Conservation (phyloP, 2,797 vertebrate genomes). For the Podarcis lilfordi region DNA sequence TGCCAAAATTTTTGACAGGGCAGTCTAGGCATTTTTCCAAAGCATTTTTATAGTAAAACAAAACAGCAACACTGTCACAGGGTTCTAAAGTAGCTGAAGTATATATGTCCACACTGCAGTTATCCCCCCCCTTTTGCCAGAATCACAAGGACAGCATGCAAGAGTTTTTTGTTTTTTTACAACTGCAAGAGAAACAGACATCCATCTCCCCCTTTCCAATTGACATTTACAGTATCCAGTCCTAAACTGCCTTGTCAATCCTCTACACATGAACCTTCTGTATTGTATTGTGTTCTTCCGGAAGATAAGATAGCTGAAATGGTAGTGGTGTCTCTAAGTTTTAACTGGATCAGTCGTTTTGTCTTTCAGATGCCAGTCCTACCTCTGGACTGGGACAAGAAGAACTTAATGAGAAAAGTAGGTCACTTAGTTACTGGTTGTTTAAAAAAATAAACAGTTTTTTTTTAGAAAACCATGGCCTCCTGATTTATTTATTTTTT, state of each 20-base stretch:
- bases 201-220: too few relatives aligned
- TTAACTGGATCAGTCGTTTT: background rate
- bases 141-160: background rate
- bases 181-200: background rate
- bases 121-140: too few relatives aligned
- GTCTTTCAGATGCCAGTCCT: constrained; percentile 18
- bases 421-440: constrained; percentile 16
- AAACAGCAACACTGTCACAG: background rate
- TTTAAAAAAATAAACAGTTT: background rate
- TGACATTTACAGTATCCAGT: background rate
- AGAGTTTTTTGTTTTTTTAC: background rate
- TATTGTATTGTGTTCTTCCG: background rate
- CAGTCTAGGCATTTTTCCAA: background rate
- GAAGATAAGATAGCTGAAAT: background rate
- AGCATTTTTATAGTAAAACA: background rate
- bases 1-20: background rate
- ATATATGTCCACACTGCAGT: background rate
- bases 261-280: background rate
- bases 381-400: constrained; percentile 35
- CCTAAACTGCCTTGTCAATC: background rate
- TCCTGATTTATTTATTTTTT: background rate
- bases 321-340: background rate
- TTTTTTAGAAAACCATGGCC: background rate
- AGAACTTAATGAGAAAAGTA: constrained; percentile 36
- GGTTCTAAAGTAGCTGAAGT: background rate